These are phyloP conservation scores for Ochotona princeps DNA, from an alignment of 2,113 vertebrate species.

Conservation along the genomic window DNA sequence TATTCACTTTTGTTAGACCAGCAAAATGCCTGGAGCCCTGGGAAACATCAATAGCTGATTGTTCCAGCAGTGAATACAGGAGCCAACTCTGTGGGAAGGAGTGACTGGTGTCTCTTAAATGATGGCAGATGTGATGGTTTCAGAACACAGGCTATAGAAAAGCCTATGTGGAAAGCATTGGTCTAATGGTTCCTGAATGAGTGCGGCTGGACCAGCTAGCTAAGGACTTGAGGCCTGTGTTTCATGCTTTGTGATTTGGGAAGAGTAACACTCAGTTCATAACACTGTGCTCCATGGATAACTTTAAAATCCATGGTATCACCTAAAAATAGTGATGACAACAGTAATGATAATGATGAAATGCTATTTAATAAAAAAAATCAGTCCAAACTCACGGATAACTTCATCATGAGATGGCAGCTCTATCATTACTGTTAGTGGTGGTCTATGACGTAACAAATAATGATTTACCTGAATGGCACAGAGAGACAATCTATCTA, in stretches of 20 bases:
- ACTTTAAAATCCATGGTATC: not conserved
- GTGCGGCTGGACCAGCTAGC: not conserved
- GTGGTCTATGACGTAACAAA: not conserved
- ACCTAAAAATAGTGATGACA: not conserved
- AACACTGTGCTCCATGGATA: not conserved
- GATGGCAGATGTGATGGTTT: not conserved
- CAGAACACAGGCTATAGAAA: not conserved
- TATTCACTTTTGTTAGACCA: not conserved
- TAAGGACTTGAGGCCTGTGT: not conserved
- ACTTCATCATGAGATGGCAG: not conserved
- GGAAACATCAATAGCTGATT: not conserved
- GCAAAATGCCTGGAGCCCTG: too few species aligned
- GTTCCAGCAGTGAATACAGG: not conserved
- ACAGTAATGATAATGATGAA: not conserved
- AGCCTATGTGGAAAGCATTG: not conserved
- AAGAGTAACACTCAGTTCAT: not conserved
- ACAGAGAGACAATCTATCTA: too few species aligned
- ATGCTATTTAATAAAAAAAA: not conserved
- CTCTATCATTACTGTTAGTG: not conserved
- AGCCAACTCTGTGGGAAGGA: not conserved
- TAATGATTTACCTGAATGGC: too few species aligned
- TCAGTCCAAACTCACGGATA: not conserved
- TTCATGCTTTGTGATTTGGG: not conserved
- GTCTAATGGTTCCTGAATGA: not conserved
- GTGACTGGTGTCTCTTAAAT: not conserved